phyloP scores from a whole-genome alignment of 2,113 vertebrate genomes.

The Ictalurus furcatus region DNA sequence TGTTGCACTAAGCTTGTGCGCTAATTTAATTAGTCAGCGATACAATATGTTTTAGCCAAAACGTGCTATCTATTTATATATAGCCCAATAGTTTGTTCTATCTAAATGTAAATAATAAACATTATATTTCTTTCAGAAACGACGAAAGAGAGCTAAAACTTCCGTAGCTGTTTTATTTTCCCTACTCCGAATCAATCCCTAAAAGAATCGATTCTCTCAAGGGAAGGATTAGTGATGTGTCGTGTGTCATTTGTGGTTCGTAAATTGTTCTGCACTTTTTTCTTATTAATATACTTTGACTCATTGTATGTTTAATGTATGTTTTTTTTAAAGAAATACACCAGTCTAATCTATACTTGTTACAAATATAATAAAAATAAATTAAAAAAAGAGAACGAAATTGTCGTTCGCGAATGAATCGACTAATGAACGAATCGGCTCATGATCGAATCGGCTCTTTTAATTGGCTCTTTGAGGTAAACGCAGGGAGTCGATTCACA shows the following conservation, averaged over 20 bases:
- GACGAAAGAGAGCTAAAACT: background rate
- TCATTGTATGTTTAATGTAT: too few relatives aligned
- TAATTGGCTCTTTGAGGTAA: background rate
- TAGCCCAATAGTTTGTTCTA: background rate
- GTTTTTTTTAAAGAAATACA: too few relatives aligned
- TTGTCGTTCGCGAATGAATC: background rate
- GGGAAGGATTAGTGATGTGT: too few relatives aligned
- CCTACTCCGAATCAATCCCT: background rate
- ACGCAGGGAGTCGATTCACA: background rate
- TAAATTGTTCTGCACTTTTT: too few relatives aligned
- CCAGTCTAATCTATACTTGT: too few relatives aligned
- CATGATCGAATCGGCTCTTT: background rate
- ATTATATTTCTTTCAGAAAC: background rate
- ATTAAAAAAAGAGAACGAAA: background rate
- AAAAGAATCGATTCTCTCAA: background rate
- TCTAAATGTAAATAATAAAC: background rate
- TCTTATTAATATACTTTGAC: too few relatives aligned
- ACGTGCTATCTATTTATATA: background rate
- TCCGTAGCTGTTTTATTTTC: background rate
- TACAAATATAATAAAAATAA: background rate
- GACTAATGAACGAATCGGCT: too few relatives aligned
- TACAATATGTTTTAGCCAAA: background rate
- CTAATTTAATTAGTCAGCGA: background rate
- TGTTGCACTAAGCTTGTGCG: background rate
- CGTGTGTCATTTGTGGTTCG: too few relatives aligned